These are phyloP conservation scores for Nyctibius grandis DNA, from an alignment of 2,797 vertebrate species.

Conservation along the genomic window DNA sequence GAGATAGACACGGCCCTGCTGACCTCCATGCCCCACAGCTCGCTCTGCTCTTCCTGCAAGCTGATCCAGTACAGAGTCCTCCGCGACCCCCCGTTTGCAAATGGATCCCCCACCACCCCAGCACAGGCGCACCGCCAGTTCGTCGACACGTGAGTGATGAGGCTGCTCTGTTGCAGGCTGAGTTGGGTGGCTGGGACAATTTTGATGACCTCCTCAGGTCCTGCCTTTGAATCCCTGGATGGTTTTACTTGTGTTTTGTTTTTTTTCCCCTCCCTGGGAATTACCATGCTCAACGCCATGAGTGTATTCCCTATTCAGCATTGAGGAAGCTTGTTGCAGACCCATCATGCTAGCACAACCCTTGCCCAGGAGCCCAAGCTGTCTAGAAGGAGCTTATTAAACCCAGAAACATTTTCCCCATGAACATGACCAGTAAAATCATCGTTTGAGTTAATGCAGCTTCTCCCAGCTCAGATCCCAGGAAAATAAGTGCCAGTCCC, in stretches of 20 bases:
- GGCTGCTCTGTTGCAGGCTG: not conserved
- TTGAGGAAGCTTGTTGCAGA: not conserved
- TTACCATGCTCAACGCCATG: not conserved
- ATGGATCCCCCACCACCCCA: slow-evolving; percentile 28
- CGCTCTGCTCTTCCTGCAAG: slow-evolving; percentile 83
- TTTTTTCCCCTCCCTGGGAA: not conserved
- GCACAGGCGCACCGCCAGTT: slow-evolving; percentile 78
- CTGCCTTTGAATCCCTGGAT: not conserved
- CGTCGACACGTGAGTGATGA: slow-evolving; percentile 81
- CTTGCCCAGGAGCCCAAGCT: not conserved
- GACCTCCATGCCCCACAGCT: slow-evolving; percentile 80
- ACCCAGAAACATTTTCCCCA: not conserved
- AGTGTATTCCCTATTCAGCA: not conserved
- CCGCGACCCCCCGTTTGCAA: slow-evolving; percentile 80
- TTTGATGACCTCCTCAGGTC: not conserved
- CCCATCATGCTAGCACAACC: rapidly evolving
- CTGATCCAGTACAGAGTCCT: slow-evolving; percentile 82
- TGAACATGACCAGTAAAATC: not conserved
- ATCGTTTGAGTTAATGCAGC: not conserved
- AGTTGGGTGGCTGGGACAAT: not conserved
- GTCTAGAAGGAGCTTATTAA: not conserved
- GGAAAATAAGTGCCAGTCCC: not conserved
- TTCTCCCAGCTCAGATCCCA: not conserved
- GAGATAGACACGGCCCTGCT: slow-evolving; percentile 92
- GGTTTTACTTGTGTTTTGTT: not conserved